Evolutionary conservation across 2,888 invertebrate species (phyloP), one percentile per base, ranked within the genome.

Genomic region (Abrostola tripartita): DNA sequence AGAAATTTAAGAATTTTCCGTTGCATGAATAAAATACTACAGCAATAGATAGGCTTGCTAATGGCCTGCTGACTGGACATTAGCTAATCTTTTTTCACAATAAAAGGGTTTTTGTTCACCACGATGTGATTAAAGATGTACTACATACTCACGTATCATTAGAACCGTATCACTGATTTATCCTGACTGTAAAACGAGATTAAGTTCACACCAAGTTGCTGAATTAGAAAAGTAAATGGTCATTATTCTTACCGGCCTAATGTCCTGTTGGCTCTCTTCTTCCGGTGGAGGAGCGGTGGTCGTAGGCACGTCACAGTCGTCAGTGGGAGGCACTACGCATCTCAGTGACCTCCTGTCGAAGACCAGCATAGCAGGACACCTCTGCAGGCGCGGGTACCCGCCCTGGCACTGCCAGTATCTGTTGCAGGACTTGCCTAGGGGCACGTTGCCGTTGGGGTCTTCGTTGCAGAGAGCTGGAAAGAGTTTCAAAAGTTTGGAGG

Each of bases 341-440:
- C 98, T 95, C 78, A 98, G 90, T 0, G 98, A 97, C 74, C 97
- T 95, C 78, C 96, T 95, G 92, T 98, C 98, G 92, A 98, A 98
- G 9, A 98, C 98, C 85, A 98, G 91, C 97, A 98, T 98, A 42
- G 98, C 98, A 0, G 98, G 98, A 87, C 98, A 98, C 55, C 98
- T 95, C 88, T 98, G 98, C 6, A 98, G 96, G 63, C 98, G 97
- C 6, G 98, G 98, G 91, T 98, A 98, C 0, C 98, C 98, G 6
- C 98, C 98, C 88, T 98, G 98, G 87, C 98, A 98, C 87, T 98
- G 98, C 98, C 98, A 98, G 93, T 98, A 98, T 11, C 98, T 95
- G 94, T 98, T 98, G 95, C 98, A 98, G 57, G 98, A 98, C 91
- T 98, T 98, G 81, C 98, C 98, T 10, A 98, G 95, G 0, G 98